Evolutionary conservation across 2,888 invertebrate species (phyloP), one percentile per base, ranked within the genome.

Genomic region (Clunio marinus): DNA sequence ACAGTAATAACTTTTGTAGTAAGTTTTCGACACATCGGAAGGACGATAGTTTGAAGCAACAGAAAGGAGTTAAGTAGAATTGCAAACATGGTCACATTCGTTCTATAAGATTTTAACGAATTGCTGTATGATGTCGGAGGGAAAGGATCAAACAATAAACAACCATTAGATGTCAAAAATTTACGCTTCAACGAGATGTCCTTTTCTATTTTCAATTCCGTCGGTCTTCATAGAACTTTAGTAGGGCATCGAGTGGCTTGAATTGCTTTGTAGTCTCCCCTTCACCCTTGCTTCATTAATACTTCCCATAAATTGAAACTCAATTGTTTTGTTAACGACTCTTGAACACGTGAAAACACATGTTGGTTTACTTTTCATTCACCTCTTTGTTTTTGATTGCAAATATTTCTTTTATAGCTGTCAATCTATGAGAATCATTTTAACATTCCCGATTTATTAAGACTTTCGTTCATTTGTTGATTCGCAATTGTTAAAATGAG

Each of bases 91-190:
- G 13, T 41, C 41, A 41, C 41, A n/a, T n/a, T n/a, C n/a, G n/a
- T n/a, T n/a, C n/a, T n/a, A n/a, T n/a, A n/a, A n/a, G n/a, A n/a
- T n/a, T n/a, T n/a, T n/a, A n/a, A n/a, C n/a, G n/a, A n/a, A n/a
- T n/a, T n/a, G n/a, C n/a, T n/a, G n/a, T n/a, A n/a, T n/a, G n/a
- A n/a, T n/a, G n/a, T n/a, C n/a, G n/a, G n/a, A n/a, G n/a, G n/a
- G n/a, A 22, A 62, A 62, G 63, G 46, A 65, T 45, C 63, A 8
- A 45, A 46, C 63, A 65, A 41, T 41, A 46, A 65, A 65, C 63
- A 65, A 55, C 55, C 55, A 55, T 66, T 66, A 66, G 20, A 24
- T n/a, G 32, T 10, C 8, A 15, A 20, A 20, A 66, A 55, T 27
- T 63, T 59, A n/a, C 62, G 37, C 24, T 46, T 63, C 63, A 46